Evolutionary conservation across 1,140 invertebrate genomes (phyloP).

Genomic region (Mactra quadrangularis): DNA sequence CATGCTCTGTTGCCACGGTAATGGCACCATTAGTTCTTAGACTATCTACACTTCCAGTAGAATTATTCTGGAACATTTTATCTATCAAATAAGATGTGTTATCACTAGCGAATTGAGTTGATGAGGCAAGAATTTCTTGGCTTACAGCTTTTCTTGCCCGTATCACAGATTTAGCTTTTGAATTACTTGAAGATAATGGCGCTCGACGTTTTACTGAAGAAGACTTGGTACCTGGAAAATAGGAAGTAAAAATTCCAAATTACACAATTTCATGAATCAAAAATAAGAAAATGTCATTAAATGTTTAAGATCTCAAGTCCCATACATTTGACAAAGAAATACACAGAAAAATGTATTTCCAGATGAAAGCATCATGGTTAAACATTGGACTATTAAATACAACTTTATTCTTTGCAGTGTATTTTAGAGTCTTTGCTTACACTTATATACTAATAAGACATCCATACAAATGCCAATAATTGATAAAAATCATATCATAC

Average conservation of each 20-base stretch:
- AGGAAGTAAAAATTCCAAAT: constrained; percentile 3
- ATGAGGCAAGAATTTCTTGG: constrained; percentile 55
- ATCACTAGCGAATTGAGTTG: constrained; percentile 53
- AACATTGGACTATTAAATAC: too few relatives aligned
- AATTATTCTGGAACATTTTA: constrained; percentile 74
- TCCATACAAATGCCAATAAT: too few relatives aligned
- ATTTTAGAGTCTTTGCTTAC: too few relatives aligned
- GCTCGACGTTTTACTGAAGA: constrained; percentile 37
- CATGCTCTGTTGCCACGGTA: constrained; percentile 67
- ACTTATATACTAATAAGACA: too few relatives aligned
- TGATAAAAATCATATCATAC: too few relatives aligned
- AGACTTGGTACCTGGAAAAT: constrained; percentile 53
- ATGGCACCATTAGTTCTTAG: constrained; percentile 34
- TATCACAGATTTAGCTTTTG: constrained; percentile 61
- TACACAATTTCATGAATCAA: too few relatives aligned
- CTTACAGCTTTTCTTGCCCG: constrained; percentile 54
- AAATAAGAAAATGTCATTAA: too few relatives aligned
- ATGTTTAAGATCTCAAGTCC: too few relatives aligned
- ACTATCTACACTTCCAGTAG: constrained; percentile 56
- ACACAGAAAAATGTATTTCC: too few relatives aligned
- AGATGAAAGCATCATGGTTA: too few relatives aligned
- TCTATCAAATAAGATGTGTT: constrained; percentile 73
- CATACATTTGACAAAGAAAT: too few relatives aligned
- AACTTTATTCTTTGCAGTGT: too few relatives aligned
- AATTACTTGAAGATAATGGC: constrained; percentile 4